A percentile compares a stretch with the other conserved stretches of the same genome.
phyloP scores from a whole-genome alignment of 2,888 invertebrate species.

The Nephrotoma guestfalica region DNA sequence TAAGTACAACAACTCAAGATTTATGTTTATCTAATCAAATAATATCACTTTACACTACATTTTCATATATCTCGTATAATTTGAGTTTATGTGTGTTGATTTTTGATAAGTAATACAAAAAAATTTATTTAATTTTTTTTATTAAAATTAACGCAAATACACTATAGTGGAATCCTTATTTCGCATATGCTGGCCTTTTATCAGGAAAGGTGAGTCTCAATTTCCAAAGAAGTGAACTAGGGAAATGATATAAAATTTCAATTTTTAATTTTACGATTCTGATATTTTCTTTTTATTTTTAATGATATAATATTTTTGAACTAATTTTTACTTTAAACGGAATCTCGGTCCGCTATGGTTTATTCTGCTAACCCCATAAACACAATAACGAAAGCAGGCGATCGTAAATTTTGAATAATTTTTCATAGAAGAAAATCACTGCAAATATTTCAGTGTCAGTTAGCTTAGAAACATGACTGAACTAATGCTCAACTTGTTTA shows the following conservation, averaged over 20 bases:
- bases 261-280: background rate
- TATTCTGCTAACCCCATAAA: background rate
- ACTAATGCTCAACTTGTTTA: too few relatives aligned
- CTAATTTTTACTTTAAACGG: background rate
- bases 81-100: background rate
- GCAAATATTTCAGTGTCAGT: too few relatives aligned
- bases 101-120: background rate
- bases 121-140: background rate
- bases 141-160: background rate
- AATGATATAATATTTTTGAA: background rate
- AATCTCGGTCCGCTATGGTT: background rate
- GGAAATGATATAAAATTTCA: background rate
- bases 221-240: slow-evolving; percentile 2
- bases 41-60: background rate
- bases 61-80: background rate
- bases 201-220: slow-evolving; percentile 20
- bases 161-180: slow-evolving; percentile 36
- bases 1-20: slow-evolving; percentile 10
- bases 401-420: too few relatives aligned
- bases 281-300: background rate
- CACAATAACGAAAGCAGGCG: too few relatives aligned
- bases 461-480: too few relatives aligned
- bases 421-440: too few relatives aligned
- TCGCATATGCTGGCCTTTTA: slow-evolving; percentile 34
- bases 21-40: background rate